Percentiles rank a stretch among this genome's conserved stretches.
phyloP scores from a whole-genome alignment of 2,113 vertebrate species.

The Edolisoma coerulescens region DNA sequence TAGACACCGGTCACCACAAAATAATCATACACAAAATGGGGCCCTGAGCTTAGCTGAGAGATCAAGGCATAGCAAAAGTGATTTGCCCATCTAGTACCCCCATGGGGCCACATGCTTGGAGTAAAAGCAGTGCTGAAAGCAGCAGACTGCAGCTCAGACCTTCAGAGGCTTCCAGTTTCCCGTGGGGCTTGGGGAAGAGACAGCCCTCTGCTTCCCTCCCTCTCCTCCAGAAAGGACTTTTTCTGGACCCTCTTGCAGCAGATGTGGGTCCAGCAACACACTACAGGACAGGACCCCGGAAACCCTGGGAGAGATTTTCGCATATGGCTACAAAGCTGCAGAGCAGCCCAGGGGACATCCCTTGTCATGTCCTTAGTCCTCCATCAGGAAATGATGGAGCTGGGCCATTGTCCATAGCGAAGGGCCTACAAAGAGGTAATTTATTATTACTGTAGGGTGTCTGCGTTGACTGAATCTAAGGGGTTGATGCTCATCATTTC shows the following conservation, averaged over 20 bases:
- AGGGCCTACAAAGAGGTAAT: neutral
- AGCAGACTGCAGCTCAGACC: neutral
- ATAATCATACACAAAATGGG: neutral
- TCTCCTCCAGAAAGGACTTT: neutral
- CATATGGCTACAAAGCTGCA: neutral
- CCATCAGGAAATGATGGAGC: neutral
- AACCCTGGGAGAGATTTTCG: neutral
- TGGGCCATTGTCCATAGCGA: neutral
- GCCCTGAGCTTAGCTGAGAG: neutral
- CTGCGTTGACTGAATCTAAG: neutral
- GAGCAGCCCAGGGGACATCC: too few relatives aligned
- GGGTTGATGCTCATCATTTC: neutral
- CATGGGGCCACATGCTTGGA: fast-evolving
- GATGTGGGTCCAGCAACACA: neutral
- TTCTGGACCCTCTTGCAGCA: neutral
- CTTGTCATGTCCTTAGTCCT: neutral
- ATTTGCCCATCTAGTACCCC: neutral
- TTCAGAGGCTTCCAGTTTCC: neutral
- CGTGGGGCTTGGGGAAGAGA: neutral
- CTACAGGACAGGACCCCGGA: neutral
- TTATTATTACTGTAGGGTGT: neutral
- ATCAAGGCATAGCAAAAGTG: neutral
- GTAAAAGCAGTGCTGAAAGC: neutral
- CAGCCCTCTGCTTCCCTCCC: neutral
- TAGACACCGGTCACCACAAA: neutral